phyloP scores from a whole-genome alignment of 2,888 invertebrate genomes.

The Hemicrepidius hirtus region DNA sequence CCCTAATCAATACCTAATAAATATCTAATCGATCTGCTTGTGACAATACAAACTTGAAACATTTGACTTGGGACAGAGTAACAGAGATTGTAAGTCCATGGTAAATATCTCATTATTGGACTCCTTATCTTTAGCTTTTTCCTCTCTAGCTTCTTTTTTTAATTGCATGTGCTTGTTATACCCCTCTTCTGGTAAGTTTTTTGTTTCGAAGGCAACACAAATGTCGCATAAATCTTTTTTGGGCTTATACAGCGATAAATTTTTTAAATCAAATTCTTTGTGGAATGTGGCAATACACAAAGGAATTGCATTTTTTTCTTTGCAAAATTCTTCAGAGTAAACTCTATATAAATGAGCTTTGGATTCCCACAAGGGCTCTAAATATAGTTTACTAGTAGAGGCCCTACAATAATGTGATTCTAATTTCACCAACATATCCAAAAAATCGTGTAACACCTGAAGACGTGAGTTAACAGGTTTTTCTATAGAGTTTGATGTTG shows the following conservation, averaged over 20 bases:
- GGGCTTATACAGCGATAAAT: conserved; percentile 32
- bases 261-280: conserved; percentile 33
- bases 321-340: conserved; percentile 30
- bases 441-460: too few relatives aligned
- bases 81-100: conserved; percentile 40
- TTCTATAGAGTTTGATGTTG: too few relatives aligned
- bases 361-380: too few relatives aligned
- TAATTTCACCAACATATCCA: too few relatives aligned
- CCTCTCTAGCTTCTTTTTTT: conserved; percentile 35
- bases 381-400: too few relatives aligned
- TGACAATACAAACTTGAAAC: conserved; percentile 50
- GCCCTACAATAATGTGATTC: conserved; percentile 27
- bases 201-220: conserved; percentile 37
- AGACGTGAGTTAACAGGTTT: too few relatives aligned
- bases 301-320: conserved; percentile 17
- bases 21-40: too few relatives aligned
- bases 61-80: conserved; percentile 45
- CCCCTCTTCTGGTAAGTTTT: conserved; percentile 14
- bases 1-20: too few relatives aligned
- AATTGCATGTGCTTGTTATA: conserved; percentile 5
- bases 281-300: conserved; percentile 29
- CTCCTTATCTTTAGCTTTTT: conserved; percentile 36
- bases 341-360: conserved; percentile 22
- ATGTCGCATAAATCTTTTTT: conserved; percentile 38
- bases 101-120: conserved; percentile 38